These are phyloP conservation scores for Mus minutoides DNA, from an alignment of 2,797 vertebrate genomes.

Conservation along the genomic window DNA sequence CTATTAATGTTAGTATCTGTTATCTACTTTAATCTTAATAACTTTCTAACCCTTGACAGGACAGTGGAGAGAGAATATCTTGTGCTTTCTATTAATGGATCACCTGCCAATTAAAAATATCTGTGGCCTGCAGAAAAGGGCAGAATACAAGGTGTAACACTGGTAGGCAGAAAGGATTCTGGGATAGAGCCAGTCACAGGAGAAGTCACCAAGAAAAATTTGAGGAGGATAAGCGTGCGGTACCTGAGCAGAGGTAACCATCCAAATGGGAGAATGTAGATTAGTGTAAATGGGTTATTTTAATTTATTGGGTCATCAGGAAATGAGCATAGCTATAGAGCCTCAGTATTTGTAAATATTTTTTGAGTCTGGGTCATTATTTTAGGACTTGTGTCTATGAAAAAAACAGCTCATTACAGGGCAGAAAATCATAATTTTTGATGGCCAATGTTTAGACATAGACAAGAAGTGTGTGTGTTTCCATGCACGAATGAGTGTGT, in stretches of 20 bases:
- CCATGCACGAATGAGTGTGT: background rate
- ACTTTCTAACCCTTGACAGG: constrained; percentile 10
- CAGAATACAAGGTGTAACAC: background rate
- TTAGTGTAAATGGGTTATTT: background rate
- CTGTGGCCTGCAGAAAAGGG: background rate
- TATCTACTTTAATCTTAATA: constrained; percentile 2
- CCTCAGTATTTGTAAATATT: background rate
- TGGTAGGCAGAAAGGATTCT: background rate
- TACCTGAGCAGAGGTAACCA: background rate
- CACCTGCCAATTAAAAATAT: background rate
- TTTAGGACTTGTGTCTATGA: background rate
- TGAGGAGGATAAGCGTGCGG: background rate
- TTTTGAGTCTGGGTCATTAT: background rate
- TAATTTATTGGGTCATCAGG: background rate
- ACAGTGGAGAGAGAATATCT: background rate
- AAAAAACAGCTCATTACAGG: background rate
- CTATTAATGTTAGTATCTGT: background rate
- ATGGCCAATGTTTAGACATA: background rate
- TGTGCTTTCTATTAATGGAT: background rate
- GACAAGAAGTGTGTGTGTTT: background rate
- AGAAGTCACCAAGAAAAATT: background rate
- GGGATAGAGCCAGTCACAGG: background rate
- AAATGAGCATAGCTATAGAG: background rate
- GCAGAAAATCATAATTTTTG: background rate
- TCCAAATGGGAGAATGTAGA: background rate